These are phyloP conservation scores for Thaumatotibia leucotreta DNA, from an alignment of 1,140 invertebrate species.

Conservation along the genomic window DNA sequence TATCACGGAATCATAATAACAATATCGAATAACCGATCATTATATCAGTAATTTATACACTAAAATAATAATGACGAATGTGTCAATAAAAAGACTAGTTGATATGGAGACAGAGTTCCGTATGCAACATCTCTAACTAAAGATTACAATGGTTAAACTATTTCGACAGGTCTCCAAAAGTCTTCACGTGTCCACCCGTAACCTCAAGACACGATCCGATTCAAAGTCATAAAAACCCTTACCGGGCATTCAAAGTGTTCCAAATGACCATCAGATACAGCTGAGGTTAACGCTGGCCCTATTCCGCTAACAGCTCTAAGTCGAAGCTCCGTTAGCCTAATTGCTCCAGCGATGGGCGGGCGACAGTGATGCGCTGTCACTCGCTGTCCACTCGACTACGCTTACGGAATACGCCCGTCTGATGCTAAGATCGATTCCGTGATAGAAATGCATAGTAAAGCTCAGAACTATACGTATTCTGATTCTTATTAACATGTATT, in stretches of 20 bases:
- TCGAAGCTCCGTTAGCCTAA: slow-evolving; percentile 44
- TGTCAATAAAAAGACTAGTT: too few species aligned
- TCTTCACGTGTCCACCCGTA: too few species aligned
- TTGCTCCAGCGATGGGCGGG: slow-evolving; percentile 32
- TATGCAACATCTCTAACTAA: too few species aligned
- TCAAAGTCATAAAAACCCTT: too few species aligned
- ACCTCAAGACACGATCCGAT: background rate
- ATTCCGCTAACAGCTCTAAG: background rate
- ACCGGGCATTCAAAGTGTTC: background rate
- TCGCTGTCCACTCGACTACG: slow-evolving; percentile 26
- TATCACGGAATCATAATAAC: too few species aligned
- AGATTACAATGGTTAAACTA: too few species aligned
- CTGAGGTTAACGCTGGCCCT: slow-evolving; percentile 1
- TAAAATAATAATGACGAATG: too few species aligned
- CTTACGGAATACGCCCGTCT: slow-evolving; percentile 29
- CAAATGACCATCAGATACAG: slow-evolving; percentile 1
- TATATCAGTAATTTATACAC: too few species aligned
- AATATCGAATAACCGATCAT: too few species aligned
- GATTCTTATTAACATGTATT: too few species aligned
- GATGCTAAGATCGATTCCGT: slow-evolving; percentile 24
- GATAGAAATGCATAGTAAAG: slow-evolving; percentile 27
- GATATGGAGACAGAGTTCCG: too few species aligned
- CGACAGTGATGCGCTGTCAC: slow-evolving; percentile 41
- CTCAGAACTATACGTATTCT: slow-evolving; percentile 23
- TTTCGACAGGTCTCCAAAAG: too few species aligned